Conservation (phyloP, 2,888 invertebrate genomes). For the Lordiphosa fenestrarum region DNA sequence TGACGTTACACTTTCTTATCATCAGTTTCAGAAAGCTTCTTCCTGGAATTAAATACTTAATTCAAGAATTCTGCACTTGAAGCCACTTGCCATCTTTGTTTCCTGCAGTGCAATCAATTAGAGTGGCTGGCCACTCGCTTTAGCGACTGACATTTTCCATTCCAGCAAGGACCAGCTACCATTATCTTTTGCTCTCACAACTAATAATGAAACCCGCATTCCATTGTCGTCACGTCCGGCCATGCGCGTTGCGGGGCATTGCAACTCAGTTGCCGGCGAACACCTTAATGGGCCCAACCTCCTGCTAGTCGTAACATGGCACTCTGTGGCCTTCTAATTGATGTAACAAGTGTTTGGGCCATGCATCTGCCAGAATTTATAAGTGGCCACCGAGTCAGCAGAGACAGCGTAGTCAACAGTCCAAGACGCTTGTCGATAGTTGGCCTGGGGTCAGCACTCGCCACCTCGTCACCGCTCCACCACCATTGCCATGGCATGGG, state of each 20-base stretch:
- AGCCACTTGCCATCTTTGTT: neutral
- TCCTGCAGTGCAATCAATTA: constrained; percentile 32
- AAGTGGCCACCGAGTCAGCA: constrained; percentile 70
- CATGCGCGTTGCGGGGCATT: constrained; percentile 36
- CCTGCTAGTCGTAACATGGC: constrained; percentile 26
- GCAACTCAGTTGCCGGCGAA: constrained; percentile 38
- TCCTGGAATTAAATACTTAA: neutral
- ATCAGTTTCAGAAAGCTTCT: neutral
- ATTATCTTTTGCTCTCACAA: constrained; percentile 29
- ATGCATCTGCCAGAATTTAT: constrained; percentile 75
- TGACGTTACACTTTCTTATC: no score
- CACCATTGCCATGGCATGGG: constrained; percentile 26
- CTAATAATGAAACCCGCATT: constrained; percentile 51
- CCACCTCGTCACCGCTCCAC: constrained; percentile 4
- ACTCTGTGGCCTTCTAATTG: constrained; percentile 74
- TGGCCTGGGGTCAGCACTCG: constrained; percentile 40
- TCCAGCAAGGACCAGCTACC: constrained; percentile 12
- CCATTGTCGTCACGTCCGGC: constrained; percentile 40
- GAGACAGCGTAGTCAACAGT: constrained; percentile 58
- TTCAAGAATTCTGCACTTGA: neutral
- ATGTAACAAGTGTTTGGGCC: constrained; percentile 78
- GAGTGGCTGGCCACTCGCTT: constrained; percentile 22
- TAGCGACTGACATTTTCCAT: neutral
- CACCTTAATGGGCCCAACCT: constrained; percentile 51
- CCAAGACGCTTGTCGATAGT: constrained; percentile 70